Evolutionary conservation across 2,888 invertebrate genomes (phyloP).

Genomic region (Leucoptera coffeella): DNA sequence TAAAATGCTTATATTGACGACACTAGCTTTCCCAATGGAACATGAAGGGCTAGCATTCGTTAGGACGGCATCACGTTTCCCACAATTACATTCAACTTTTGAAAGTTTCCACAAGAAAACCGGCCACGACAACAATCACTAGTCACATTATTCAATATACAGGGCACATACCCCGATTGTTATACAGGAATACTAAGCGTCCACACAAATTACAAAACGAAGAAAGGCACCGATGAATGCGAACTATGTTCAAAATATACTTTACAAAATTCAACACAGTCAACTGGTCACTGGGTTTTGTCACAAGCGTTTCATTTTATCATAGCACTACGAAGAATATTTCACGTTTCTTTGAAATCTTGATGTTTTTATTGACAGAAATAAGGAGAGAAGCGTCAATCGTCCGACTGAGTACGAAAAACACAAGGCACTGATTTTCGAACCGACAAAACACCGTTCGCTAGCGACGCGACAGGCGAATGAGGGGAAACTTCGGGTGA

Average conservation of each 20-base stretch:
- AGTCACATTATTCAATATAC: conserved; percentile 38
- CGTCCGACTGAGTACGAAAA: conserved; percentile 43
- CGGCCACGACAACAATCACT: conserved; percentile 52
- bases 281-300: too few species aligned
- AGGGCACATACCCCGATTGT: too few species aligned
- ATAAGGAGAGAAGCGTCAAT: conserved; percentile 30
- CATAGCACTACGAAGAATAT: too few species aligned
- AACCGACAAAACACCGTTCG: conserved; percentile 44
- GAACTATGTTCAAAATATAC: too few species aligned
- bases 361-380: conserved; percentile 17
- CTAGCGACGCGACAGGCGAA: conserved; percentile 14
- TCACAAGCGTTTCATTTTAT: too few species aligned
- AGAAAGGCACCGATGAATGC: conserved; percentile 41
- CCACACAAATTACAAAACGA: conserved; percentile 9
- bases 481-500: conserved; percentile 25
- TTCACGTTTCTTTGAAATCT: conserved; percentile 21
- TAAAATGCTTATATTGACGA: conserved; percentile 48
- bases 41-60: conserved; percentile 43
- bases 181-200: background rate
- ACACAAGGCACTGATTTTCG: too few species aligned
- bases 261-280: too few species aligned
- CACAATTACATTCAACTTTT: conserved; percentile 48
- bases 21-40: conserved; percentile 47
- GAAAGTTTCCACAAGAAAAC: conserved; percentile 48
- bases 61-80: conserved; percentile 48